Evolutionary conservation across 2,888 invertebrate species (phyloP), one percentile per base, ranked within the genome.

Genomic region (Cyclophora albipunctata): DNA sequence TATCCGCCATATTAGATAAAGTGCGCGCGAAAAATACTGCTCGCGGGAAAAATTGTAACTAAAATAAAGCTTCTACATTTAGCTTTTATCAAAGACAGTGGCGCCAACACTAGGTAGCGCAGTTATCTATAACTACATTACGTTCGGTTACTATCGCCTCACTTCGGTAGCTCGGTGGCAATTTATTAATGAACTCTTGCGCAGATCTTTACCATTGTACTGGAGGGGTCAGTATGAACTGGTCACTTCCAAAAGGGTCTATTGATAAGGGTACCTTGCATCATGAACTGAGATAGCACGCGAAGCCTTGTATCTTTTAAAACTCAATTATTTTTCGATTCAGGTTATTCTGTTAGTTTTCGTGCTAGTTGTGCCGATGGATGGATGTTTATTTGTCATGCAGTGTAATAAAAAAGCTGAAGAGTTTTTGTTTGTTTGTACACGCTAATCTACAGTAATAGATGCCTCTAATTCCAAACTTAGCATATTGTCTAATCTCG

Each of bases 211-310:
- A n/a, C 42, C 46, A 20, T 20, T 20, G 20, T 20, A 20, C 20
- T 20, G 20, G 7, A 51, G 59, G 60, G 79, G 68, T 75, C 77
- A 69, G 46, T 49, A 62, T 71, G 66, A 41, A 49, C 45, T 75
- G 75, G 82, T 59, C 55, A 45, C 20, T 62, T 60, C 62, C 67
- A 62, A 65, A 71, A 69, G 75, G 75, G 76, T 73, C 72, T 73
- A 76, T 75, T 80, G 82, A 81, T 78, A 79, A 78, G 71, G 69
- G 68, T 76, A 74, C 76, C 78, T 79, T 78, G 78, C 73, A 69
- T 70, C 73, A 64, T 79, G 77, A 75, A 76, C 73, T 72, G 73
- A 69, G 71, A 75, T 74, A 71, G 69, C 63, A 67, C 61, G 72
- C 61, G 59, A 59, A 63, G 69, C 67, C 66, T 68, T 69, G 66